Evolutionary conservation across 2,888 invertebrate genomes (phyloP).

Genomic region (Eupeodes luniger): DNA sequence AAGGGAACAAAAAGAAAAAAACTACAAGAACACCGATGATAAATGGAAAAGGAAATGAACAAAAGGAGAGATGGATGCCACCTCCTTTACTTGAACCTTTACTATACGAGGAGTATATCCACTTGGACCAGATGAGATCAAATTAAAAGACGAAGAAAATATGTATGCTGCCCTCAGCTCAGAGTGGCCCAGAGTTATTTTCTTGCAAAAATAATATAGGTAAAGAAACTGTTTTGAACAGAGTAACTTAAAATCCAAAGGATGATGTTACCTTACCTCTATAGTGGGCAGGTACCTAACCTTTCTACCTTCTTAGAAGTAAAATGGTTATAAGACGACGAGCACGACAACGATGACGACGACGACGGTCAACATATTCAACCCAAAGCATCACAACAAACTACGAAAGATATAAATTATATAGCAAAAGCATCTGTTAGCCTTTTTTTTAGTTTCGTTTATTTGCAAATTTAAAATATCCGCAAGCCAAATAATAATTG

Average conservation of each 20-base stretch:
- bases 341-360: too few species aligned
- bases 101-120: background rate
- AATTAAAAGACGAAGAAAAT: constrained; percentile 49
- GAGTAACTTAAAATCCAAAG: background rate
- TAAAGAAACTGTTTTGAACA: background rate
- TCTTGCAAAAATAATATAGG: background rate
- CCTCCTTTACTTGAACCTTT: constrained; percentile 3
- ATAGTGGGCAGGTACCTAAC: background rate
- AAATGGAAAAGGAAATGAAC: constrained; percentile 55
- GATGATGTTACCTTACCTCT: background rate
- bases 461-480: constrained; percentile 4
- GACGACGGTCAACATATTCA: constrained; percentile 9
- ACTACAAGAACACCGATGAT: constrained; percentile 35
- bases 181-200: constrained; percentile 30
- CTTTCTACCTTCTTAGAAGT: background rate
- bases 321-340: background rate
- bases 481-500: constrained; percentile 13
- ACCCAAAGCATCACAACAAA: constrained; percentile 16
- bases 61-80: constrained; percentile 52
- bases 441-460: background rate
- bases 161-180: constrained; percentile 45
- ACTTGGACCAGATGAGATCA: constrained; percentile 31
- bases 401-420: constrained; percentile 14
- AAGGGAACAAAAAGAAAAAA: background rate
- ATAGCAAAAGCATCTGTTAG: constrained; percentile 7